These are phyloP conservation scores for Lepisosteus oculatus DNA, from an alignment of 2,113 vertebrate genomes.

Conservation along the genomic window DNA sequence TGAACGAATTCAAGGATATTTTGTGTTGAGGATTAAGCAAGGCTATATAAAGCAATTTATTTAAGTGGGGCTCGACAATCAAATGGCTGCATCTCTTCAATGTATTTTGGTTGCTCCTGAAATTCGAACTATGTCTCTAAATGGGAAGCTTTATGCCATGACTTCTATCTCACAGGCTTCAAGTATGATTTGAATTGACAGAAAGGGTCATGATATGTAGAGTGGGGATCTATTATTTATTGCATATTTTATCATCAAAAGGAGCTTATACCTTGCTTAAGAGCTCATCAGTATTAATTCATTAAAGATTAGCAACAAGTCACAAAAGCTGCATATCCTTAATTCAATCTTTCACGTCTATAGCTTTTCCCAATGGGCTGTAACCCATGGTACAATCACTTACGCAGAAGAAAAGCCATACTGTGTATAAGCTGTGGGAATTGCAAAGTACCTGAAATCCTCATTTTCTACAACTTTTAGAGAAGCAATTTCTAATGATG, in stretches of 20 bases:
- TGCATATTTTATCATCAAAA: constrained; percentile 42
- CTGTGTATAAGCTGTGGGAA: not conserved
- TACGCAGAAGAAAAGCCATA: not conserved
- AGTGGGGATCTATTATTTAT: constrained; percentile 24
- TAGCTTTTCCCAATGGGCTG: not conserved
- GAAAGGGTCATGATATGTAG: constrained; percentile 25
- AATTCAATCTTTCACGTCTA: not conserved
- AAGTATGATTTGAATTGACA: constrained; percentile 16
- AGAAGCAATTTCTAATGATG: constrained; percentile 22
- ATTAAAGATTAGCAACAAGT: constrained; percentile 20
- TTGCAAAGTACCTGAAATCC: constrained; percentile 18
- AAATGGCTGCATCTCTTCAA: not conserved
- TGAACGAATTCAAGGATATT: no score
- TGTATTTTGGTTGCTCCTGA: constrained; percentile 6
- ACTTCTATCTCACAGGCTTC: not conserved
- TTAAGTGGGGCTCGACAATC: not conserved
- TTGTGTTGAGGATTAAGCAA: no score
- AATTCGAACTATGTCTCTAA: constrained; percentile 2
- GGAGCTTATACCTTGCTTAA: constrained; percentile 21
- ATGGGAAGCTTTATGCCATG: not conserved
- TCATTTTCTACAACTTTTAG: constrained; percentile 15
- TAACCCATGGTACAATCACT: not conserved
- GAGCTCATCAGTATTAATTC: constrained; percentile 33
- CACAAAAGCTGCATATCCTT: constrained; percentile 12
- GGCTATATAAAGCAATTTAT: not conserved